These are phyloP conservation scores for Hydractinia echinata DNA, from an alignment of 30 jellyfish, hydroid and myxozoan species.

Conservation along the genomic window DNA sequence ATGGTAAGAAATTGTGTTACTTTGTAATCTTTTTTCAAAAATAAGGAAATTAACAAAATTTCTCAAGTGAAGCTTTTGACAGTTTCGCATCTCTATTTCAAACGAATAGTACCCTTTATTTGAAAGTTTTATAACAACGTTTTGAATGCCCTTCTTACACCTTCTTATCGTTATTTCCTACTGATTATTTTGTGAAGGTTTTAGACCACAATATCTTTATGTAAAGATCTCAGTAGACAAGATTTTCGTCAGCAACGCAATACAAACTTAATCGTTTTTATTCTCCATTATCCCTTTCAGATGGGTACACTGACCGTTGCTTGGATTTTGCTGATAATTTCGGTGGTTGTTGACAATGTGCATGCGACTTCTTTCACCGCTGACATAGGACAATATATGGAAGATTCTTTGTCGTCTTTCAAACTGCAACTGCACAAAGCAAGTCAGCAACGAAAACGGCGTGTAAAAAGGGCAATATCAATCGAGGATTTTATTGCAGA, in stretches of 20 bases:
- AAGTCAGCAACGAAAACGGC: slow-evolving; percentile 44
- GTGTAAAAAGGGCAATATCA: slow-evolving; percentile 29
- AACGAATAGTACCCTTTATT: too few relatives aligned
- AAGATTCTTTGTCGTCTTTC: slow-evolving; percentile 41
- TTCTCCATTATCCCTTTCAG: neutral
- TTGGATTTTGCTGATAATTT: neutral
- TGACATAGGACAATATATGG: slow-evolving; percentile 42
- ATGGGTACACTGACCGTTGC: neutral
- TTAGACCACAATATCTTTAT: too few relatives aligned
- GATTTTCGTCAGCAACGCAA: neutral
- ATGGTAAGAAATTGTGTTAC: too few relatives aligned
- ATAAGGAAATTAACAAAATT: neutral
- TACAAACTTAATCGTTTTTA: neutral
- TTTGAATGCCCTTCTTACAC: too few relatives aligned
- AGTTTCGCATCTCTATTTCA: too few relatives aligned
- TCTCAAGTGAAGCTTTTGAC: neutral
- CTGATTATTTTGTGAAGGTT: too few relatives aligned
- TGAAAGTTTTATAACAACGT: too few relatives aligned
- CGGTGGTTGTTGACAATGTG: too few relatives aligned
- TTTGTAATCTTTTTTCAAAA: too few relatives aligned
- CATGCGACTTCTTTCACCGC: neutral
- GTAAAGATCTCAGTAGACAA: too few relatives aligned
- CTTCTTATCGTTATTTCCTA: too few relatives aligned
- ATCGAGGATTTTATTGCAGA: slow-evolving; percentile 10
- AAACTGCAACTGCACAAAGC: slow-evolving; percentile 57